Evolutionary conservation across 2,113 vertebrate genomes (phyloP).

Genomic region (Phocoena sinus): DNA sequence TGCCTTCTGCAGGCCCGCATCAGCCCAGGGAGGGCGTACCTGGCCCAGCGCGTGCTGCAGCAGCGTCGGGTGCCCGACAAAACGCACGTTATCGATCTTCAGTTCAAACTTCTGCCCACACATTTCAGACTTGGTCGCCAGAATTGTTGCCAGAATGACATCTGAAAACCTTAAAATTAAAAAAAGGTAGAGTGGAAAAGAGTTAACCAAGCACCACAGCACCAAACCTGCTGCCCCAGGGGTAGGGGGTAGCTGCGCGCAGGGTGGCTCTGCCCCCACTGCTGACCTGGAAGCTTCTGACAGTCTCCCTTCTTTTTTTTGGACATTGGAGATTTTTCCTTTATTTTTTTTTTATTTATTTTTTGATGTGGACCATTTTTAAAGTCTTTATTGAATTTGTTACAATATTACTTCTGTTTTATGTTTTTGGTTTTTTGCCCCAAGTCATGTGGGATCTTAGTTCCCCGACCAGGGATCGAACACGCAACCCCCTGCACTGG

Average conservation of each 20-base stretch:
- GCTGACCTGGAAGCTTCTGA: background rate
- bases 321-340: too few relatives aligned
- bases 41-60: slow-evolving; percentile 91
- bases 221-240: background rate
- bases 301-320: background rate
- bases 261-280: background rate
- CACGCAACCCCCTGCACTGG: too few relatives aligned
- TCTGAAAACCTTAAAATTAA: slow-evolving; percentile 93
- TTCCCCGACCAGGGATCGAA: too few relatives aligned
- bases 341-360: too few relatives aligned
- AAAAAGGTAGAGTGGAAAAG: background rate
- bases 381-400: too few relatives aligned
- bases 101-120: slow-evolving; percentile 98
- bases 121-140: slow-evolving; percentile 99
- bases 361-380: too few relatives aligned
- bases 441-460: too few relatives aligned
- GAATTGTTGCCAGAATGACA: slow-evolving; percentile 96
- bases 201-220: background rate
- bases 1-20: background rate
- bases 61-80: slow-evolving; percentile 96
- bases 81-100: slow-evolving; percentile 98
- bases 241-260: background rate
- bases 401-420: too few relatives aligned
- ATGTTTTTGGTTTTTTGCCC: too few relatives aligned
- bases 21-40: slow-evolving; percentile 61